Evolutionary conservation across 2,113 vertebrate genomes (phyloP).

Genomic region (Equus quagga): DNA sequence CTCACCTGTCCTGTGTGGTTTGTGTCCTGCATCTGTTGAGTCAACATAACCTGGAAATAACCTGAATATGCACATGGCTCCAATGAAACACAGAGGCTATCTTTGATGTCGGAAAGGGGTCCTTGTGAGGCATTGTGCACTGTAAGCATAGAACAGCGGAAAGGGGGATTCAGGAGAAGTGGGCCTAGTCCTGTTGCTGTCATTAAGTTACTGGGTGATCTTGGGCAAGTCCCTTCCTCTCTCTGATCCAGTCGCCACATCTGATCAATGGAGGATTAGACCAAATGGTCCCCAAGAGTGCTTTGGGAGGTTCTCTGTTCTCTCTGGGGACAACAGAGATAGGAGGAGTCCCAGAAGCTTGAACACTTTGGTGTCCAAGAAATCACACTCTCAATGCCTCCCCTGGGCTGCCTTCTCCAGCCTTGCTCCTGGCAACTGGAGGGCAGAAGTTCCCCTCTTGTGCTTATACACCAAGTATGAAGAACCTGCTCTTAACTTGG

Average conservation of each 20-base stretch:
- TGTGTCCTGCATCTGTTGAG: not conserved
- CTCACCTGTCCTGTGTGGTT: not conserved
- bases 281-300: not conserved
- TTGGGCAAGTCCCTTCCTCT: not conserved
- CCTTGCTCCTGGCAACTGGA: not conserved
- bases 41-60: not conserved
- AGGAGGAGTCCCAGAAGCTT: not conserved
- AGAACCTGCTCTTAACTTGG: not conserved
- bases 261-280: not conserved
- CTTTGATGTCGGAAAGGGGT: not conserved
- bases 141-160: not conserved
- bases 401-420: not conserved
- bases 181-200: not conserved
- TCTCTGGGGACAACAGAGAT: not conserved
- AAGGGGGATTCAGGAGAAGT: not conserved
- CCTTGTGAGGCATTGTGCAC: not conserved
- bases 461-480: not conserved
- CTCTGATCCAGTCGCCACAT: not conserved
- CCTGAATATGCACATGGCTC: not conserved
- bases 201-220: not conserved
- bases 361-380: not conserved
- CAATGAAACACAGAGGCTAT: not conserved
- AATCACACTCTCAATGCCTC: not conserved
- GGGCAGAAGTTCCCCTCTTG: not conserved
- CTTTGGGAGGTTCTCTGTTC: not conserved